Base-by-base conservation (phyloP, 2,888 invertebrate genomes). In the Drosophila hamatofila region DNA sequence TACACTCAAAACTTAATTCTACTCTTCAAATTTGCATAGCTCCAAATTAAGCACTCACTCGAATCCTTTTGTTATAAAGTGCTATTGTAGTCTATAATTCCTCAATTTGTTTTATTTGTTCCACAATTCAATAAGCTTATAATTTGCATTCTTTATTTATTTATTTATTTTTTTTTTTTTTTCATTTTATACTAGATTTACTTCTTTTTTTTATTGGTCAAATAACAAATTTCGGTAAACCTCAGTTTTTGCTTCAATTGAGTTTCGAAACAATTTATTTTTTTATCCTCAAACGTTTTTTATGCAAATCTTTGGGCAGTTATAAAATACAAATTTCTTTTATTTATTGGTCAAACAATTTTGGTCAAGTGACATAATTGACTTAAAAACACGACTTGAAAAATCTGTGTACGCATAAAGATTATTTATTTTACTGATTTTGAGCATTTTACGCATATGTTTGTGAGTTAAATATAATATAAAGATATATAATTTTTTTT, bases 41-140 rank as follows among this genome's bases (percentile, higher is more conserved):
- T 11, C 6, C 48, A 27, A 11, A 27, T n/a, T 48, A n/a, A n/a
- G 9, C 8, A 37, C 21, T 2, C 16, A 1, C 6, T 8, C 9
- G n/a, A 35, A 21, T 37, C 37, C 11, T 1, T 23, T 35, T n/a
- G 1, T 7, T n/a, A 52, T 35, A 8, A 30, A 48, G 12, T 18
- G 3, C 12, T 12, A 18, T 7, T 7, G 30, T 6, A 30, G 6
- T 18, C 14, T 49, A 7, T 49, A 49, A 49, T 3, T 21, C 3
- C 14, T 14, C 18, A 33, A 49, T 49, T 49, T 33, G 14, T 49
- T 49, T 49, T 49, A 18, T 14, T 30, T 49, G n/a, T 30, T 14
- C 12, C 18, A 12, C 30, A 48, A 48, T 11, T 18, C n/a, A n/a
- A 12, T 14, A 49, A 49, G 49, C 49, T 14, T 8, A 30, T 49